Percentiles rank a stretch among this genome's conserved stretches.
Conservation (phyloP, 2,888 invertebrate genomes). For the Amphipyra tragopoginis region DNA sequence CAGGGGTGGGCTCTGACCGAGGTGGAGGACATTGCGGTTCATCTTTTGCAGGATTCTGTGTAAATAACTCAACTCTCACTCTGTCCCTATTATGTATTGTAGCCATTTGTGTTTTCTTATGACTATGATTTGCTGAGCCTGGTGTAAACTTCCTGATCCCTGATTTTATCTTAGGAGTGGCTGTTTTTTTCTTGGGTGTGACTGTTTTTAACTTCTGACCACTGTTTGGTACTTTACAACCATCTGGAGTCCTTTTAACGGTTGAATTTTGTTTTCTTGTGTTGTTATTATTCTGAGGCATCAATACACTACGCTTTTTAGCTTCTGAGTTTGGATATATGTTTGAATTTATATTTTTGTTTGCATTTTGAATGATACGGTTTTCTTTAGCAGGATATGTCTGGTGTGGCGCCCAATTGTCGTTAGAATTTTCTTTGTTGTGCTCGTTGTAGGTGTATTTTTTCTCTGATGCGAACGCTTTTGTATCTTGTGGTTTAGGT, state of each 20-base stretch:
- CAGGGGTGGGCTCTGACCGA: constrained; percentile 40
- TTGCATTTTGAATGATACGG: constrained; percentile 58
- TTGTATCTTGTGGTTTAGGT: constrained; percentile 65
- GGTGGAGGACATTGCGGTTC: constrained; percentile 55
- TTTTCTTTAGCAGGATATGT: constrained; percentile 71
- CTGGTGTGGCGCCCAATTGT: constrained; percentile 66
- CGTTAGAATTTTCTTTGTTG: constrained; percentile 76
- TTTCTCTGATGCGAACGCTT: constrained; percentile 74
- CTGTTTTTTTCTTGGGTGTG: too few relatives aligned
- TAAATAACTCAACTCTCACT: constrained; percentile 80
- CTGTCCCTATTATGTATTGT: constrained; percentile 75
- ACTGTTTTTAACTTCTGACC: constrained; percentile 63
- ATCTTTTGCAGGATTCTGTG: constrained; percentile 66
- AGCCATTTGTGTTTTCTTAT: constrained; percentile 73
- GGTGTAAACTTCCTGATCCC: constrained; percentile 82
- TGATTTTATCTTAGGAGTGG: constrained; percentile 81
- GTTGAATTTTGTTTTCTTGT: constrained; percentile 59
- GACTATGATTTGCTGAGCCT: constrained; percentile 73
- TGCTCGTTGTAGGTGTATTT: constrained; percentile 65
- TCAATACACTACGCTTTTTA: constrained; percentile 69
- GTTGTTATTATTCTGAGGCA: constrained; percentile 69
- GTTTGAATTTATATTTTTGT: constrained; percentile 56
- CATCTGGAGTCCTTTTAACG: constrained; percentile 75
- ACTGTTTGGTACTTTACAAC: constrained; percentile 64
- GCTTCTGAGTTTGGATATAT: constrained; percentile 64